Evolutionary conservation across 1,140 invertebrate species (phyloP).

Genomic region (Danaus plexippus): DNA sequence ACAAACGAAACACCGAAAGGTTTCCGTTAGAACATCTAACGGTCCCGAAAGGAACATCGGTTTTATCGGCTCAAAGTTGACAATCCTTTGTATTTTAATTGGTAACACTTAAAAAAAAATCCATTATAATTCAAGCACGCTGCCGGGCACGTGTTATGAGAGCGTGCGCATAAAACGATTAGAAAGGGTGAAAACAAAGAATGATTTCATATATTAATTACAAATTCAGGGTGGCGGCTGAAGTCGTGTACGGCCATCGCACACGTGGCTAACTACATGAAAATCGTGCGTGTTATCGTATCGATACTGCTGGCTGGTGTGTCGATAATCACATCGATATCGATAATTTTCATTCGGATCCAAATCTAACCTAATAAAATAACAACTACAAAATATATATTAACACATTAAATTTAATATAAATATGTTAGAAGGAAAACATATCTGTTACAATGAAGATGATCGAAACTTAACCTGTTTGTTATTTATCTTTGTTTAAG

Average conservation of each 20-base stretch:
- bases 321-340: conserved; percentile 3
- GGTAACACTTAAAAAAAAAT: conserved; percentile 29
- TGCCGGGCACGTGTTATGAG: conserved; percentile 51
- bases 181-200: conserved; percentile 63
- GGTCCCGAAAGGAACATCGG: conserved; percentile 29
- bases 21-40: conserved; percentile 28
- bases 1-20: conserved; percentile 25
- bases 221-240: conserved; percentile 51
- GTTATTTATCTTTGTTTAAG: conserved; percentile 19
- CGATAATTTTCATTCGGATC: conserved; percentile 14
- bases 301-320: conserved; percentile 28
- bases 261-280: conserved; percentile 66
- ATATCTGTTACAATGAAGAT: not conserved
- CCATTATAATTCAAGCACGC: conserved; percentile 48
- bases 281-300: conserved; percentile 59
- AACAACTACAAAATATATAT: no score
- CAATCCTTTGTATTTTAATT: conserved; percentile 41
- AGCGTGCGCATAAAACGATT: conserved; percentile 55
- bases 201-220: conserved; percentile 59
- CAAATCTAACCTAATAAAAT: conserved; percentile 2
- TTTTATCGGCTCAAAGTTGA: conserved; percentile 36
- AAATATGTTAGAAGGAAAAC: no score
- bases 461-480: not conserved
- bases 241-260: conserved; percentile 53
- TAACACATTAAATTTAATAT: no score